A percentile compares a stretch with the other conserved stretches of the same genome.
phyloP scores from a whole-genome alignment of 2,113 vertebrate species.

The Poeciliopsis retropinna region DNA sequence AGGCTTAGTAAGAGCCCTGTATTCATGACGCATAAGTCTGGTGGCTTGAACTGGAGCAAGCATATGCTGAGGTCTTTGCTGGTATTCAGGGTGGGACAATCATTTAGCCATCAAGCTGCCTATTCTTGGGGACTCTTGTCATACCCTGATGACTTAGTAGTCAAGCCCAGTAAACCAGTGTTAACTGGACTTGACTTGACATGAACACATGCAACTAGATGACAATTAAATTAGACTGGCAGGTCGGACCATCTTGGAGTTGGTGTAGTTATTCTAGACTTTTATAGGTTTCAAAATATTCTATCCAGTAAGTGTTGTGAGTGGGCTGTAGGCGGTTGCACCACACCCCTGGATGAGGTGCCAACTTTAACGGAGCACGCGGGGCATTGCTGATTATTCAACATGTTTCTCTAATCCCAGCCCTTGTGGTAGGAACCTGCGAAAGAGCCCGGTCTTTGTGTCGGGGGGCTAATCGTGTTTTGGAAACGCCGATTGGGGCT shows the following conservation, averaged over 20 bases:
- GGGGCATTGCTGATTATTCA: conserved; percentile 80
- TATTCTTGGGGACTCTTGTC: conserved; percentile 51
- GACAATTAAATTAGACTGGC: not conserved
- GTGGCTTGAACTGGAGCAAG: conserved; percentile 44
- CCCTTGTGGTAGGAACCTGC: conserved; percentile 86
- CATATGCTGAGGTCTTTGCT: conserved; percentile 75
- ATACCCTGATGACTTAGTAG: conserved; percentile 54
- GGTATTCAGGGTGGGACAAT: conserved; percentile 68
- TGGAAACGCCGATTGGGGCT: conserved; percentile 91
- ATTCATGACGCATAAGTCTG: conserved; percentile 68
- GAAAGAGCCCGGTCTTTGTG: conserved; percentile 86
- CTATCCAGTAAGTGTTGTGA: conserved; percentile 70
- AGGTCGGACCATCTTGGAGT: conserved; percentile 31
- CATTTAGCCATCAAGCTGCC: conserved; percentile 71
- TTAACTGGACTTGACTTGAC: conserved; percentile 37
- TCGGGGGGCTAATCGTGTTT: conserved; percentile 96
- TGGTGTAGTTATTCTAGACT: conserved; percentile 54
- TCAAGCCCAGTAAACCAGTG: conserved; percentile 33
- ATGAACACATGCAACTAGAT: conserved; percentile 24
- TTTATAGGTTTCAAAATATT: conserved; percentile 53
- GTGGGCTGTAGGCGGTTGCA: conserved; percentile 47
- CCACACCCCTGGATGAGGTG: conserved; percentile 59
- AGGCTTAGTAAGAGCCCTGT: conserved; percentile 69
- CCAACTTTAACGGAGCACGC: conserved; percentile 68
- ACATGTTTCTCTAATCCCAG: conserved; percentile 83